A percentile compares a stretch with the other conserved stretches of the same genome.
Conservation (phyloP, 2,113 vertebrate genomes). For the Cichladusa arquata region DNA sequence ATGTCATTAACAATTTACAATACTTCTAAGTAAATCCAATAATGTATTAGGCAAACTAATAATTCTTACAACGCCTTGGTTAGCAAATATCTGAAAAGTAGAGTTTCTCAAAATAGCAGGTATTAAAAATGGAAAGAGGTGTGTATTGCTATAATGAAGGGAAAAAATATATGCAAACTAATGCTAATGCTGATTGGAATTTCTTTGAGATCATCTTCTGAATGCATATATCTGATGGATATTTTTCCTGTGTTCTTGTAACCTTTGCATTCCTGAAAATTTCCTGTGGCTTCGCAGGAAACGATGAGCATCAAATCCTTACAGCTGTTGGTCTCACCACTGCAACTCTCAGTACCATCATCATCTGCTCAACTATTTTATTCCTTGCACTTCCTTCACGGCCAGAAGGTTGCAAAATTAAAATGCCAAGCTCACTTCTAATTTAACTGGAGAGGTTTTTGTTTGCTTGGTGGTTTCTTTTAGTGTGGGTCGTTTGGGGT, state of each 20-base stretch:
- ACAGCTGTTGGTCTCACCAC: not conserved
- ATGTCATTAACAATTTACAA: not conserved
- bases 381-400: not conserved
- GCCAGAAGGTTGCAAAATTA: not conserved
- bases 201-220: not conserved
- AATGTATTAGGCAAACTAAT: not conserved
- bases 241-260: not conserved
- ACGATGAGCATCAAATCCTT: accelerated
- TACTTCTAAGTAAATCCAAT: not conserved
- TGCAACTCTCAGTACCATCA: no score
- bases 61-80: not conserved
- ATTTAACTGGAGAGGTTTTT: not conserved
- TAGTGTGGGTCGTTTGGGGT: no score
- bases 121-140: not conserved
- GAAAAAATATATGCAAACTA: not conserved
- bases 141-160: not conserved
- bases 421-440: not conserved
- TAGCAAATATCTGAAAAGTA: not conserved
- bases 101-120: not conserved
- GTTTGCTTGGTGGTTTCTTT: not conserved
- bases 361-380: not conserved
- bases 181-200: not conserved
- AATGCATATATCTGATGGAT: no score
- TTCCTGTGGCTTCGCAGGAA: not conserved
- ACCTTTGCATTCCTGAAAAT: not conserved